phyloP scores from a whole-genome alignment of 92 coral and sea anemone genomes.

The Porites rus region DNA sequence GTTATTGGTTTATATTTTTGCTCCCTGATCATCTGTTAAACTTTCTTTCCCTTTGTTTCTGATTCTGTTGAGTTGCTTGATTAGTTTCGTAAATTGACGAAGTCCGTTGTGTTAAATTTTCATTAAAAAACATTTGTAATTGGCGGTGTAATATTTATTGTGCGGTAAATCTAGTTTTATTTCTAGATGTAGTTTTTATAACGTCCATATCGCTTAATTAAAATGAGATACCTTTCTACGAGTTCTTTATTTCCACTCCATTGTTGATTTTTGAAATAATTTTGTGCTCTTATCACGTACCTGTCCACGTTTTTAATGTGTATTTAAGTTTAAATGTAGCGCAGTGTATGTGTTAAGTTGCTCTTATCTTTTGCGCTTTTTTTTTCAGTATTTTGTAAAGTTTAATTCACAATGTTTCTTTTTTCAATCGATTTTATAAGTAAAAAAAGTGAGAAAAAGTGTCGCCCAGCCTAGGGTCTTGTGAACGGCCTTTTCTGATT shows the following conservation, averaged over 20 bases:
- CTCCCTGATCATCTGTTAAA: background rate
- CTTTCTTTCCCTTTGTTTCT: background rate
- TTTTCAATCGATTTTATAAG: background rate
- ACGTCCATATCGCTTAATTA: background rate
- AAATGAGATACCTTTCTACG: background rate
- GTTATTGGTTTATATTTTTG: background rate
- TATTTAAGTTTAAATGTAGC: background rate
- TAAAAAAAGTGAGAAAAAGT: background rate
- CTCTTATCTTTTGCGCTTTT: background rate
- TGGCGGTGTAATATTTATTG: background rate
- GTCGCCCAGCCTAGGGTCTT: slow-evolving; percentile 6
- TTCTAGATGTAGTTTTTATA: background rate
- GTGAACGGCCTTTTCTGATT: slow-evolving; percentile 13
- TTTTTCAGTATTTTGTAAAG: background rate
- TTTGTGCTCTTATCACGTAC: no score
- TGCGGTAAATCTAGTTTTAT: background rate
- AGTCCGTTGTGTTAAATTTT: background rate
- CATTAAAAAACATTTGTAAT: background rate
- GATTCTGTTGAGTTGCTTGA: background rate
- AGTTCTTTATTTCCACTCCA: background rate
- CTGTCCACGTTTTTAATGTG: no score
- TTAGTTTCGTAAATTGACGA: background rate
- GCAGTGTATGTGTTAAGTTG: background rate
- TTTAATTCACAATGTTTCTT: background rate
- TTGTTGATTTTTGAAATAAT: no score